These are phyloP conservation scores for Montipora cactus DNA, from an alignment of 64 coral and sea anemone genomes.

Conservation along the genomic window DNA sequence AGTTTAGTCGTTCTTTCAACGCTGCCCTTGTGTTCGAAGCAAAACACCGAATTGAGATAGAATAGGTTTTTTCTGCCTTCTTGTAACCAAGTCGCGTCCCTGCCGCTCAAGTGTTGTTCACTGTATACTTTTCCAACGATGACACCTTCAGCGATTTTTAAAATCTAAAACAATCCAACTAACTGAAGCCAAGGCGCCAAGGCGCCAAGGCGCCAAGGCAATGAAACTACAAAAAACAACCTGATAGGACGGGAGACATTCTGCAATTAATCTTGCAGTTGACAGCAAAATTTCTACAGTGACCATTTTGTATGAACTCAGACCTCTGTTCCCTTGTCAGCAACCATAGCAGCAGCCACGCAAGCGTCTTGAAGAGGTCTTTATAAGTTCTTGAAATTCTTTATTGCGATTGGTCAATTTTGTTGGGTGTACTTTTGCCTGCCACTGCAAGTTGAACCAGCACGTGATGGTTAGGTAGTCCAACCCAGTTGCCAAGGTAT, in stretches of 20 bases:
- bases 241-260: slow-evolving; percentile 46
- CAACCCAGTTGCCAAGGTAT: no score
- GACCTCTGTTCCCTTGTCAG: no score
- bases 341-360: no score
- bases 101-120: slow-evolving; percentile 55
- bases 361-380: no score
- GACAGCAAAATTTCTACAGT: not conserved
- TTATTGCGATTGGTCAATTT: no score
- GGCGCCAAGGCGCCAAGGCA: not conserved
- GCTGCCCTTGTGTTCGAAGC: not conserved
- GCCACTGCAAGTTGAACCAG: no score
- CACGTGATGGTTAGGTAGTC: no score
- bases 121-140: not conserved
- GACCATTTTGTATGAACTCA: no score
- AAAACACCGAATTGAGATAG: slow-evolving; percentile 58
- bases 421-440: no score
- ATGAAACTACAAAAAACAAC: not conserved
- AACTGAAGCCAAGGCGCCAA: slow-evolving; percentile 37
- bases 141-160: slow-evolving; percentile 67
- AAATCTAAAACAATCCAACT: slow-evolving; percentile 43
- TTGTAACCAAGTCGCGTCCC: slow-evolving; percentile 85
- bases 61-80: slow-evolving; percentile 63
- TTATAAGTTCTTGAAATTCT: no score
- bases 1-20: slow-evolving; percentile 35
- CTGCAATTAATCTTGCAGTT: slow-evolving; percentile 22